Conservation (phyloP, 2,113 vertebrate genomes). For the Labeo catla region DNA sequence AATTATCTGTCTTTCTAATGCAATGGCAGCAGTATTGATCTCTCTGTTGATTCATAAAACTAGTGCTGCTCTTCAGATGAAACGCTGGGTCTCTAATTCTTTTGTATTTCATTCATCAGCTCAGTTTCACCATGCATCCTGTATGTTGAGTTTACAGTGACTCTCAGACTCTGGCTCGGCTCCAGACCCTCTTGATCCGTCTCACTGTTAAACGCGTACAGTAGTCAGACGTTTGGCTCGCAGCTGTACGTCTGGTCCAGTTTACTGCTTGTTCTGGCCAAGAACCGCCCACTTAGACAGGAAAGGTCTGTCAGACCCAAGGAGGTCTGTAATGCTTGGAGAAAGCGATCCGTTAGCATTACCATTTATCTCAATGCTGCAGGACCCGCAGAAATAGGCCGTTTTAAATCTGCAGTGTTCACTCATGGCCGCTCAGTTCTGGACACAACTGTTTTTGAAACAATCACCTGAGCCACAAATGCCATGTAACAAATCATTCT, state of each 20-base stretch:
- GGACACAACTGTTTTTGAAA: not conserved
- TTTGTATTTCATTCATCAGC: not conserved
- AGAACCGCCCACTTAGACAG: conserved; percentile 91
- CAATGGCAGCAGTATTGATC: not conserved
- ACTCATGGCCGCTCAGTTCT: not conserved
- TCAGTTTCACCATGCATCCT: not conserved
- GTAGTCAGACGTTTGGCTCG: conserved; percentile 3
- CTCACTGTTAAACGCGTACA: not conserved
- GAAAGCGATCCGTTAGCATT: not conserved
- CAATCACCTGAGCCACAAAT: not conserved
- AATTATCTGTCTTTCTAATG: not conserved
- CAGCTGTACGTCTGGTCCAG: conserved; percentile 77
- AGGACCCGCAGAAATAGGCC: not conserved
- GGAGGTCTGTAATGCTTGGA: conserved; percentile 9
- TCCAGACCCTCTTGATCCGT: not conserved
- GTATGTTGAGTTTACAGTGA: not conserved
- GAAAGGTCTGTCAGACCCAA: not conserved
- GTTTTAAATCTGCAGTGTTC: not conserved
- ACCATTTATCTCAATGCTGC: not conserved
- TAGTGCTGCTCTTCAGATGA: not conserved
- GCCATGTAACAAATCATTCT: not conserved
- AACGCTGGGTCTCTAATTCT: not conserved
- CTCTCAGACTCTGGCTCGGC: not conserved
- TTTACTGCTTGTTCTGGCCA: conserved; percentile 97
- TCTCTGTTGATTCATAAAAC: not conserved